A percentile compares a stretch with the other conserved stretches of the same genome.
Conservation (phyloP, 2,888 invertebrate genomes). For the Philonicus albiceps region DNA sequence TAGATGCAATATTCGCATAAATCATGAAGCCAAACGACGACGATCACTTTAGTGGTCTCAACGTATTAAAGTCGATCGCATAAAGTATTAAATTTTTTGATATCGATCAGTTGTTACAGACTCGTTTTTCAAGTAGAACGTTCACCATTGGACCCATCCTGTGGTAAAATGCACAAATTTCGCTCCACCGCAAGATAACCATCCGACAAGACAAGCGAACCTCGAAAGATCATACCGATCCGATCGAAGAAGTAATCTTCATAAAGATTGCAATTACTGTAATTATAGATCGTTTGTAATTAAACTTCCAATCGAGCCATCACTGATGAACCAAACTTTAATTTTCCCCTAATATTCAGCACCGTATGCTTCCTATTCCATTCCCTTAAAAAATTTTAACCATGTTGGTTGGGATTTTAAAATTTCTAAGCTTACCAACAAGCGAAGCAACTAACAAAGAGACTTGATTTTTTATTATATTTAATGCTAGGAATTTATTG, state of each 20-base stretch:
- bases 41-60: not conserved
- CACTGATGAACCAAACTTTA: not conserved
- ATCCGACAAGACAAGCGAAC: not conserved
- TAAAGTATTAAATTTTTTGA: conserved; percentile 28
- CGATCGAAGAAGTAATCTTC: not conserved
- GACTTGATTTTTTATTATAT: not conserved
- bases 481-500: not conserved
- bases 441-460: no score
- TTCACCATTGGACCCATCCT: not conserved
- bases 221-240: conserved; percentile 6
- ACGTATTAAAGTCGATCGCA: conserved; percentile 2
- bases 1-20: not conserved
- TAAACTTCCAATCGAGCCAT: not conserved
- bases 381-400: no score
- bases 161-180: conserved; percentile 2
- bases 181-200: conserved; percentile 3
- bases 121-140: not conserved
- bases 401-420: not conserved
- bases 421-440: not conserved
- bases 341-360: not conserved
- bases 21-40: not conserved
- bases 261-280: conserved; percentile 27
- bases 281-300: conserved; percentile 28
- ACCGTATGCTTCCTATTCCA: not conserved
- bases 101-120: not conserved